A percentile compares a stretch with the other conserved stretches of the same genome.
phyloP scores from a whole-genome alignment of 2,797 vertebrate species.

The Paratrypauchen microcephalus region DNA sequence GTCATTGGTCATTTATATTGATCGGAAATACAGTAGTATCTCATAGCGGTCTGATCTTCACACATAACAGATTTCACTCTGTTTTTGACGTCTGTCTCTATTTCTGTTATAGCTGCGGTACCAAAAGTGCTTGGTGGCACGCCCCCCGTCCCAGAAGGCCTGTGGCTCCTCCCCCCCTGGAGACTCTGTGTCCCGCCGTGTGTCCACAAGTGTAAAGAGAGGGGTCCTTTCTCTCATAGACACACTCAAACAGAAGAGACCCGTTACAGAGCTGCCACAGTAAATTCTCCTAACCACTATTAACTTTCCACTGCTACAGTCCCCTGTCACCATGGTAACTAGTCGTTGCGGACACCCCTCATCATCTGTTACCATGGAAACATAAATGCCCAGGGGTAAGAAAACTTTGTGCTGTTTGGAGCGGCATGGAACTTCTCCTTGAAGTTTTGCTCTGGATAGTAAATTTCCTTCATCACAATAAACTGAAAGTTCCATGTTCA shows the following conservation, averaged over 20 bases:
- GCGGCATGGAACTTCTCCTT: constrained; percentile 39
- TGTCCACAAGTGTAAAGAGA: constrained; percentile 94
- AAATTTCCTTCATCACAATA: constrained; percentile 21
- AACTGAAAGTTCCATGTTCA: constrained; percentile 18
- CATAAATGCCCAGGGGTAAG: constrained; percentile 28
- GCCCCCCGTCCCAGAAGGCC: constrained; percentile 90
- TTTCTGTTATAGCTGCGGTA: constrained; percentile 85
- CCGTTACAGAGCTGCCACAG: constrained; percentile 88
- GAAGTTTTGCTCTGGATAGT: constrained; percentile 25
- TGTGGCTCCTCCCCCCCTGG: constrained; percentile 87
- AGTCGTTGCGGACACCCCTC: constrained; percentile 39
- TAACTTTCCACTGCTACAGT: constrained; percentile 19
- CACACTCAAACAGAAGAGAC: constrained; percentile 98
- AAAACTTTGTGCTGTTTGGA: constrained; percentile 21
- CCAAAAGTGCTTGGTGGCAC: constrained; percentile 97
- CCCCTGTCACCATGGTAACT: constrained; percentile 57
- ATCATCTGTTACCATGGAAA: constrained; percentile 50
- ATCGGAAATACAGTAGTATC: constrained; percentile 50
- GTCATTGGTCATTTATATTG: constrained; percentile 60
- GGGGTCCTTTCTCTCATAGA: constrained; percentile 97
- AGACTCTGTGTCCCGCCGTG: constrained; percentile 92
- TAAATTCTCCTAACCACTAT: constrained; percentile 37
- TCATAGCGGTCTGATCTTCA: constrained; percentile 25
- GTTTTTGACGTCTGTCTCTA: constrained; percentile 21
- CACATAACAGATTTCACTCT: constrained; percentile 3